Conservation (phyloP, 2,888 invertebrate genomes). For the Hyposoter dolosus region DNA sequence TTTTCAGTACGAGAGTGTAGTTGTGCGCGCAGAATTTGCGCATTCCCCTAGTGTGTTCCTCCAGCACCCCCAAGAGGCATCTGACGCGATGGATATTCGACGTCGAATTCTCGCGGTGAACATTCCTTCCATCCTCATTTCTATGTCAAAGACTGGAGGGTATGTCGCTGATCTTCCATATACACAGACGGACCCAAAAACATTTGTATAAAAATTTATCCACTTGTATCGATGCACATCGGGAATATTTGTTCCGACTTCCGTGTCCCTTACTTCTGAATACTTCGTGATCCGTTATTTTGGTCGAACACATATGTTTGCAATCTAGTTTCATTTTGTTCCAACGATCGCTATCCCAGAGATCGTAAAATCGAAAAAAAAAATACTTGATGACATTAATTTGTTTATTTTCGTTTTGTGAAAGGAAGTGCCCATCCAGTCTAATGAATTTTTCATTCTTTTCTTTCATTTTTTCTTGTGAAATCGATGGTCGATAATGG, state of each 20-base stretch:
- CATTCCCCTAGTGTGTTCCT: constrained; percentile 41
- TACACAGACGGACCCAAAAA: not conserved
- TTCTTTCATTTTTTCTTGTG: not conserved
- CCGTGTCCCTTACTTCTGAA: not conserved
- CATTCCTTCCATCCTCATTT: constrained; percentile 42
- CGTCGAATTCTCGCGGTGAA: constrained; percentile 27
- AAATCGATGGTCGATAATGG: not conserved
- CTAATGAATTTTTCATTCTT: constrained; percentile 6
- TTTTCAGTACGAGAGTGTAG: not conserved
- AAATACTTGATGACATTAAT: constrained; percentile 10
- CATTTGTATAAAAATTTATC: not conserved
- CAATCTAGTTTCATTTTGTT: not conserved
- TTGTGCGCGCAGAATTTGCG: constrained; percentile 36
- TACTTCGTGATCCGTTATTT: not conserved
- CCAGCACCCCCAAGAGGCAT: constrained; percentile 32
- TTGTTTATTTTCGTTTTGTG: constrained; percentile 4
- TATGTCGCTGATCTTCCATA: not conserved
- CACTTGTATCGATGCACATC: not conserved
- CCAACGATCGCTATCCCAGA: not conserved
- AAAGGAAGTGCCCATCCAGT: constrained; percentile 4
- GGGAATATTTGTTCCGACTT: not conserved
- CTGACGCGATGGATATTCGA: constrained; percentile 47
- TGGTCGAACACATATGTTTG: not conserved
- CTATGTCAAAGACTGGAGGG: constrained; percentile 6
- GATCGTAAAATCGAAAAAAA: not conserved